Base-by-base conservation (phyloP, 2,888 invertebrate species). In the Camponotus fellah region DNA sequence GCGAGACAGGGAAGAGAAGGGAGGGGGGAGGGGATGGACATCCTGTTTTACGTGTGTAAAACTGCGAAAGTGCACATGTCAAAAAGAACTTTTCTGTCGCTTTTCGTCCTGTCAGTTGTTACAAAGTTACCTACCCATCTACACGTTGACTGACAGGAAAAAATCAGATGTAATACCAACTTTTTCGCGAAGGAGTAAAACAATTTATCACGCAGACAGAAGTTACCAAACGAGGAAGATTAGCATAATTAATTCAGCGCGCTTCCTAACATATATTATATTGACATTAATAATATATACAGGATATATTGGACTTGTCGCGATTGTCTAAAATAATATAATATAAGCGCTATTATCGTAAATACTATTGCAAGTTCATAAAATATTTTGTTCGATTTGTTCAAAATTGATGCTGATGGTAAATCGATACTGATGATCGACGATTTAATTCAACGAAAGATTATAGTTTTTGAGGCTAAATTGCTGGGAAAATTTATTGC, bases 31-130 rank as follows among this genome's bases (percentile, higher is more conserved):
- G 32, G 2, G 32, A 53, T 56, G 43, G 10, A 40, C 68, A 58
- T 26, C 43, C 21, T 56, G 68, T 71, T 71, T 72, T 80, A 80
- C 79, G 62, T 71, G 71, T 72, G 72, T 80, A 62, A 80, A 72
- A 60, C 49, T 46, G 71, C 79, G 71, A 58, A 71, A 60, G 71
- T 46, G 79, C 60, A 37, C 46, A 37, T n/a, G 40, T 72, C 46
- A 46, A 60, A 60, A 80, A 72, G 60, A 80, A 60, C 37, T 72
- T 62, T 26, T 26, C 17, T 37, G 46, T 37, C 17, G 60, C 46
- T 58, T 46, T 53, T n/a, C 49, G 49, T 49, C n/a, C n/a, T n/a
- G n/a, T 53, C 72, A 34, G 46, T 37, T 49, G 14, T 17, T 46
- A 21, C 17, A 6, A 69, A 43, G 71, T 71, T 79, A 79, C 34